A percentile compares a stretch with the other conserved stretches of the same genome.
Conservation (phyloP, 2,797 vertebrate species). For the Mus spretus region DNA sequence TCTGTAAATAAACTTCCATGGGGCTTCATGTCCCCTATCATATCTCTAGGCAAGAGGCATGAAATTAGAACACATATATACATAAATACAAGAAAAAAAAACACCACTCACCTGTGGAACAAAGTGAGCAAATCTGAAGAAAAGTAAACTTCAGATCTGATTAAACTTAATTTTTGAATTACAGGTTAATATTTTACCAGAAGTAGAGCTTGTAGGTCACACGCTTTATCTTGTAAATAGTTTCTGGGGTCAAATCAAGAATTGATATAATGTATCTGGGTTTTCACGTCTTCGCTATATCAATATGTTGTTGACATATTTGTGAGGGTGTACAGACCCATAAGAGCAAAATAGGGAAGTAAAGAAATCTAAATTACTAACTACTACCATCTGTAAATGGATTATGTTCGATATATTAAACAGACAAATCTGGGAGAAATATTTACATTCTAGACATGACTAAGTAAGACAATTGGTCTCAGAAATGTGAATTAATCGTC, state of each 20-base stretch:
- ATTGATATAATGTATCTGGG: background rate
- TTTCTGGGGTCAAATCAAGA: background rate
- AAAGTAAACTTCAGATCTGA: background rate
- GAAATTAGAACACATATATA: background rate
- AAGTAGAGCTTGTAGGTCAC: background rate
- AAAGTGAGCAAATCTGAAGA: background rate
- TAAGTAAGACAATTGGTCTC: background rate
- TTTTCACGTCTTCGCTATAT: background rate
- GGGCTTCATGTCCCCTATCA: fast-evolving
- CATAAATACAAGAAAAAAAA: background rate
- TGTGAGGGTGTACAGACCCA: background rate
- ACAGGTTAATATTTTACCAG: constrained; percentile 30
- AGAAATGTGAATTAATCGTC: background rate
- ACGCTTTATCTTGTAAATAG: background rate
- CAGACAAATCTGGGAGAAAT: background rate
- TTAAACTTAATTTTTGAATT: background rate
- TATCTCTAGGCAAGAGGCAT: background rate
- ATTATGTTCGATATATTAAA: background rate
- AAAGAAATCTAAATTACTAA: background rate
- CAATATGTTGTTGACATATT: background rate
- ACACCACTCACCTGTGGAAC: background rate
- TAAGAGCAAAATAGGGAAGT: background rate
- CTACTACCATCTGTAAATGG: background rate
- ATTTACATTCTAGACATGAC: constrained; percentile 23
- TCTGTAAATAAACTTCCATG: background rate